Base-by-base conservation (phyloP, 2,888 invertebrate species). In the Julus scandinavius region DNA sequence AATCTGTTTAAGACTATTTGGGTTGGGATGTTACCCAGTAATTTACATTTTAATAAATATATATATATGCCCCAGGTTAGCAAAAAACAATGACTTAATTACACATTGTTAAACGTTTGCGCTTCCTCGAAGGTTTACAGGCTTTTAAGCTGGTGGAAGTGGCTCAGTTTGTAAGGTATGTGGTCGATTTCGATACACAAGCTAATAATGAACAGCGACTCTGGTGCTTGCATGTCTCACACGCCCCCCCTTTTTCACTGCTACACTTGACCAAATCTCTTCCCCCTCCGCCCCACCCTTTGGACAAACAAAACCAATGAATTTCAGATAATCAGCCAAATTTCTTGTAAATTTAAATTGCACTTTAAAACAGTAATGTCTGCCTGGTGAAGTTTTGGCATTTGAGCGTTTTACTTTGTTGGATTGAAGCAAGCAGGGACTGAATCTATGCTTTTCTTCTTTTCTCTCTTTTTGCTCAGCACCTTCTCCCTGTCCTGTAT, bases 401-500 rank as follows among this genome's bases (percentile, higher is more conserved):
- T 63, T 63, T n/a, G 63, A 63, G 63, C 63, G 63, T 63, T 63
- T 63, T 63, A 6, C 63, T 63, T 63, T 63, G 63, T 63, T 17
- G 63, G 17, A 63, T 17, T 63, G 63, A n/a, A 63, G 63, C n/a
- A 63, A 63, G n/a, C 63, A n/a, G 63, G 63, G 63, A 63, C 84
- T 84, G 45, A 84, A 86, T 49, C 54, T 41, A 13, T 86, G 86
- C 86, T 49, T 86, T 86, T 86, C 49, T 86, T 88, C 88, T 80
- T 88, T 80, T 88, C 63, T 87, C 63, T 49, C 80, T 87, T 87
- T 85, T 84, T 88, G 49, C 85, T 40, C 38, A 88, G 87, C 89
- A 38, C 88, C 88, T 49, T 88, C 87, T 85, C 87, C 89, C 84
- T 87, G 87, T 45, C 84, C 88, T 85, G 87, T 88, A 49, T 87